Percentiles rank a stretch among this genome's conserved stretches.
Evolutionary conservation across 1,140 invertebrate genomes (phyloP).

Genomic region (Drosophila navojoa): DNA sequence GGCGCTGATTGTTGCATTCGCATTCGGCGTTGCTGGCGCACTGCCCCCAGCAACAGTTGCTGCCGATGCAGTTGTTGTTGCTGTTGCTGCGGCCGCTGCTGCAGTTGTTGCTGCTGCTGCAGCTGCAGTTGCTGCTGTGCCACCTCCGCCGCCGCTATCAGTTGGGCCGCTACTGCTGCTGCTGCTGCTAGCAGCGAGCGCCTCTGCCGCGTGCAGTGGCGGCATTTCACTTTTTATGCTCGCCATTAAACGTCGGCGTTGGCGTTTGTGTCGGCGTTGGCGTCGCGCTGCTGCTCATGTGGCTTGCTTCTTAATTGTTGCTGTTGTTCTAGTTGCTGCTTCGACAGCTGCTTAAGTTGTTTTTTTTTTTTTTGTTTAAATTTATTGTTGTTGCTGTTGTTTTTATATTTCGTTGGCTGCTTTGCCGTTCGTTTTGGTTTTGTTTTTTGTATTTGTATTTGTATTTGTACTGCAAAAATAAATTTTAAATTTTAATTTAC

Average conservation of each 20-base stretch:
- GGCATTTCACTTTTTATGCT: slow-evolving; percentile 80
- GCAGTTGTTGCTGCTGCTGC: slow-evolving; percentile 19
- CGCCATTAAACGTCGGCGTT: slow-evolving; percentile 67
- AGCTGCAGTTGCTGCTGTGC: slow-evolving; percentile 33
- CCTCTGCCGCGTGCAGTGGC: slow-evolving; percentile 82
- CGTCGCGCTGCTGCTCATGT: slow-evolving; percentile 36
- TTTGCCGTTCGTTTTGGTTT: slow-evolving; percentile 45
- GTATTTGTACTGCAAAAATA: slow-evolving; percentile 68
- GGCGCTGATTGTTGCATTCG: slow-evolving; percentile 71
- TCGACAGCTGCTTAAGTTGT: background rate
- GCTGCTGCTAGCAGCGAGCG: slow-evolving; percentile 49
- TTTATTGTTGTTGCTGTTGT: slow-evolving; percentile 1
- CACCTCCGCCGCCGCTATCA: slow-evolving; percentile 26
- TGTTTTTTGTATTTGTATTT: slow-evolving; percentile 27
- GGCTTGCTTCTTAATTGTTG: slow-evolving; percentile 23
- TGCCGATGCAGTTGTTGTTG: slow-evolving; percentile 1
- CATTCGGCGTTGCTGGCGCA: slow-evolving; percentile 65
- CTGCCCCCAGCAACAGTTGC: slow-evolving; percentile 31
- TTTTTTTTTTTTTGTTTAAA: background rate
- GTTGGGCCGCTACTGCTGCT: slow-evolving; percentile 6
- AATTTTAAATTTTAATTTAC: slow-evolving; percentile 23
- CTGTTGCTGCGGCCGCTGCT: slow-evolving; percentile 26
- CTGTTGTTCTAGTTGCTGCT: slow-evolving; percentile 13
- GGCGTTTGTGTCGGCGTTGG: slow-evolving; percentile 14
- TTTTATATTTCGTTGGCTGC: slow-evolving; percentile 54